Percentiles rank a stretch among this genome's conserved stretches.
Conservation (phyloP, 2,113 vertebrate genomes). For the Copsychus sechellarum region DNA sequence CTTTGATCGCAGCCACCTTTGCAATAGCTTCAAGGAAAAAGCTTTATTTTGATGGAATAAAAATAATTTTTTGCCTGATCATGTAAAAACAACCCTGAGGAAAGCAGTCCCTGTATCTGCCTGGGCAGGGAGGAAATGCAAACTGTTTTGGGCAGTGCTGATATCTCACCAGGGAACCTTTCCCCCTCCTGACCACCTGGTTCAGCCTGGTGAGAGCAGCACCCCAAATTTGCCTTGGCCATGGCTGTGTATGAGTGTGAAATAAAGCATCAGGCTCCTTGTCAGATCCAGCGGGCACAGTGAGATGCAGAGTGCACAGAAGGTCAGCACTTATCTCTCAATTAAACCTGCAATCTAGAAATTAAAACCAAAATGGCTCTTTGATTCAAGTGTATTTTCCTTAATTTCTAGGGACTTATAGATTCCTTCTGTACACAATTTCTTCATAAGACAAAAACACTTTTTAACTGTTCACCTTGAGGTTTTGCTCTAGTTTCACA, state of each 20-base stretch:
- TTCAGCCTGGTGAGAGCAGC: background rate
- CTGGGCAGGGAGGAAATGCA: background rate
- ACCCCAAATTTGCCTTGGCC: background rate
- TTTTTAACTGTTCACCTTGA: background rate
- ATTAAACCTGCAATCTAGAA: background rate
- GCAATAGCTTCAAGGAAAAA: background rate
- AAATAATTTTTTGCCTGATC: background rate
- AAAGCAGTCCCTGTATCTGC: background rate
- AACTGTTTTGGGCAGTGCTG: background rate
- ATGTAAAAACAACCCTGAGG: fast-evolving
- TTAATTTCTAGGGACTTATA: background rate
- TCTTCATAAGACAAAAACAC: background rate
- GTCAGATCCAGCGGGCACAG: background rate
- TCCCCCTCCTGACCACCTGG: background rate
- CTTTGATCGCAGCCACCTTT: background rate
- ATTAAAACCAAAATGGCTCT: background rate
- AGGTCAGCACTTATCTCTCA: background rate
- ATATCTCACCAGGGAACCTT: background rate
- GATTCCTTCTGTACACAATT: background rate
- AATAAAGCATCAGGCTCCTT: background rate
- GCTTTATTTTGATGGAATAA: background rate
- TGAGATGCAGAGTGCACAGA: background rate
- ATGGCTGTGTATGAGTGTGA: background rate
- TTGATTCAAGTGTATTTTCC: background rate
- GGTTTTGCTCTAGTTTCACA: conserved; percentile 17